phyloP scores from a whole-genome alignment of 2,888 invertebrate genomes.

The Orthosia gracilis region DNA sequence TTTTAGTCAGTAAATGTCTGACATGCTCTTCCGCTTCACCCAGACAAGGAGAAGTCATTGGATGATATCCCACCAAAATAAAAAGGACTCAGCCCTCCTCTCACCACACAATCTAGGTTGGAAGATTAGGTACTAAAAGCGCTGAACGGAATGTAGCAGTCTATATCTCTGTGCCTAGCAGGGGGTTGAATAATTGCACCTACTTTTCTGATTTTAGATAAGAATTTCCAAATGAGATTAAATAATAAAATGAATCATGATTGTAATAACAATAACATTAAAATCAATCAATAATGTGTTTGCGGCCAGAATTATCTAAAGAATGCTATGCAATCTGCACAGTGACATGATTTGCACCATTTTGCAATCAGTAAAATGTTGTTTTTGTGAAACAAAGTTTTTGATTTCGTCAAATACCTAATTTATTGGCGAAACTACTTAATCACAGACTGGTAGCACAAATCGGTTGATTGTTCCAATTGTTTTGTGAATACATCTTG shows the following conservation, averaged over 20 bases:
- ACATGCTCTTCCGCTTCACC: too few species aligned
- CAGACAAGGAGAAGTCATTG: too few species aligned
- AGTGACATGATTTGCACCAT: background rate
- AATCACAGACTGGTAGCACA: background rate
- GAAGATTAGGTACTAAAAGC: too few species aligned
- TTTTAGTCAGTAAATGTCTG: too few species aligned
- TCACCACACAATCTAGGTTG: too few species aligned
- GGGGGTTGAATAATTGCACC: background rate
- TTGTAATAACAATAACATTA: conserved; percentile 27
- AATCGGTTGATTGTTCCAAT: background rate
- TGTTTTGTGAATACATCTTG: too few species aligned
- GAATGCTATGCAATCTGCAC: conserved; percentile 2
- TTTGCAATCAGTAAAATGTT: background rate
- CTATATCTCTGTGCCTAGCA: too few species aligned
- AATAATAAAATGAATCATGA: conserved; percentile 10
- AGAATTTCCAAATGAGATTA: conserved; percentile 23
- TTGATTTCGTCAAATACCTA: background rate
- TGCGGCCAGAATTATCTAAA: conserved; percentile 1
- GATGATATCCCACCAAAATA: too few species aligned
- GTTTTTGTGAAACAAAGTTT: background rate
- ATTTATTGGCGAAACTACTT: background rate
- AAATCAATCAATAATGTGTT: background rate
- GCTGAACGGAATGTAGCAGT: too few species aligned
- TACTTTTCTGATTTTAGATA: conserved; percentile 12
- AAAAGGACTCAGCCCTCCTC: too few species aligned